Evolutionary conservation across 2,888 invertebrate genomes (phyloP).

Genomic region (Orthosia gothica): DNA sequence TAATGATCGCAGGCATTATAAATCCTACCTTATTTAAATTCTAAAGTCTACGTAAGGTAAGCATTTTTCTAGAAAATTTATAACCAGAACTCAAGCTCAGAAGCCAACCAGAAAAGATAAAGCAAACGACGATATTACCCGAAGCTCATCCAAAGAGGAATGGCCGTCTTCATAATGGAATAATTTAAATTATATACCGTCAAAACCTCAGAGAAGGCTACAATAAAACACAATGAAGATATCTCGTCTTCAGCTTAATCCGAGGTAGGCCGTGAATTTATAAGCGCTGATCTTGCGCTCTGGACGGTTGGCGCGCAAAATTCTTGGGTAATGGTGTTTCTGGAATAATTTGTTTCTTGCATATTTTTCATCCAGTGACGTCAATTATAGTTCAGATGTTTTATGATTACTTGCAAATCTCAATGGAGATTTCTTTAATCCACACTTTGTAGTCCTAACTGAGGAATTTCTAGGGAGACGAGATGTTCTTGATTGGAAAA

Average conservation of each 20-base stretch:
- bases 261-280: constrained; percentile 79
- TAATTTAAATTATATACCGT: constrained; percentile 85
- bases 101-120: constrained; percentile 61
- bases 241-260: constrained; percentile 81
- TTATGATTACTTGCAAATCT: neutral
- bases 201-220: constrained; percentile 76
- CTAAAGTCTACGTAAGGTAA: neutral
- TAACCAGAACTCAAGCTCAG: constrained; percentile 1
- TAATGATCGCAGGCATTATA: neutral
- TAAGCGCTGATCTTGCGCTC: constrained; percentile 81
- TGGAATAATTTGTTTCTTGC: constrained; percentile 45
- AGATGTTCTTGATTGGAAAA: too few relatives aligned
- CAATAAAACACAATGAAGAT: constrained; percentile 84
- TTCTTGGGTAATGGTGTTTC: constrained; percentile 59
- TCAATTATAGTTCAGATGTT: neutral
- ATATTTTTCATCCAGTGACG: constrained; percentile 34
- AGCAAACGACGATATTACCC: constrained; percentile 61
- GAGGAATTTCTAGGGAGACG: too few relatives aligned
- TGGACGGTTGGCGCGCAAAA: constrained; percentile 76
- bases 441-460: too few relatives aligned
- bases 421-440: neutral
- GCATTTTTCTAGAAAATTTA: constrained; percentile 12
- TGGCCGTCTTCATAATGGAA: constrained; percentile 80
- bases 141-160: constrained; percentile 64
- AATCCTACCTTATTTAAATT: neutral